Evolutionary conservation across 2,888 invertebrate species (phyloP), one percentile per base, ranked within the genome.

Genomic region (Iselma pallidipennis): DNA sequence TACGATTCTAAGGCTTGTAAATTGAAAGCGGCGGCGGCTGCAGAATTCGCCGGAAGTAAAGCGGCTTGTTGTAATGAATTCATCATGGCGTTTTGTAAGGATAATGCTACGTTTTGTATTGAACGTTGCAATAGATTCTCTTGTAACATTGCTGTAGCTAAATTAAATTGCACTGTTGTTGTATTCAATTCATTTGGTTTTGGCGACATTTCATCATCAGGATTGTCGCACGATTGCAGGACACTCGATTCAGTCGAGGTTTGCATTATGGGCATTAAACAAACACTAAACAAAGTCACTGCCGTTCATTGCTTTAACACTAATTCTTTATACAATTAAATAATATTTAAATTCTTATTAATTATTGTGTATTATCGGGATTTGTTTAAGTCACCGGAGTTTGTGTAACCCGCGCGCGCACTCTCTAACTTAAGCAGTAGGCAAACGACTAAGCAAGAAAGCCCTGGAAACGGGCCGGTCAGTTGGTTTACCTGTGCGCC

Each of bases 1-100:
- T 94, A 94, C 49, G 92, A 93, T 84, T 94, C 94, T 64, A 94
- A 82, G 26, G 94, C 94, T 82, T 94, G 94, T 31, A 94, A 85
- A 80, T 93, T 93, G 19, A 94, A 84, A 0, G 94, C 94, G 33
- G 92, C 91, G 33, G 93, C 93, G 7, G 92, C 93, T 4, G 92
- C 91, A 2, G 92, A 92, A 72, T 92, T 91, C 0, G 90, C 89
- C 6, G 93, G 93, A 72, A 94, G 80, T 23, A 94, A 83, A 0
- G 93, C 92, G 1, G 93, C 94, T 76, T 93, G 91, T 79, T 93
- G 93, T 68, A 94, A 82, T 9, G 93, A 92, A 74, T 89, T 91
- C 82, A 94, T 89, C 86, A 94, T 89, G 7, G 93, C 92, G 76
- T 91, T 92, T 81, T 94, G 94, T 55, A 94, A 83, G 12, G 92